Evolutionary conservation across 2,888 invertebrate species (phyloP).

Genomic region (Agrochola circellaris): DNA sequence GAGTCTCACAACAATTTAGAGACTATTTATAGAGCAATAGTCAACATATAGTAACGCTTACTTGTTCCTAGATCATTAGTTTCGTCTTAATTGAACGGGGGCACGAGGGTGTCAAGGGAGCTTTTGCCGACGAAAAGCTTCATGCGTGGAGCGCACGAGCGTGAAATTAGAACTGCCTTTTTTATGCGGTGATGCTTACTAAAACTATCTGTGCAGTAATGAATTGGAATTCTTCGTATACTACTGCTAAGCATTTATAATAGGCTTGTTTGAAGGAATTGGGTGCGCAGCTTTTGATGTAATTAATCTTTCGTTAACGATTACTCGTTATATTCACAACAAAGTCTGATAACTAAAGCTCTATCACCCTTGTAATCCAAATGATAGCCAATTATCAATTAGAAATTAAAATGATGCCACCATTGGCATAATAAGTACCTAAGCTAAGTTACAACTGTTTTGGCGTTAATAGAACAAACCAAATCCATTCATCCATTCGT

Average conservation of each 20-base stretch:
- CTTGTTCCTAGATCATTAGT: constrained; percentile 70
- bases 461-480: constrained; percentile 5
- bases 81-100: constrained; percentile 72
- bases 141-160: constrained; percentile 64
- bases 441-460: background rate
- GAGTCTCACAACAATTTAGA: constrained; percentile 61
- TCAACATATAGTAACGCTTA: constrained; percentile 63
- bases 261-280: background rate
- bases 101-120: constrained; percentile 69
- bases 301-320: background rate
- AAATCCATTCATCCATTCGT: too few relatives aligned
- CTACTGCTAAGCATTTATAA: background rate
- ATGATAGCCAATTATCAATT: background rate
- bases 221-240: background rate
- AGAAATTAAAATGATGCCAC: background rate
- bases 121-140: constrained; percentile 66
- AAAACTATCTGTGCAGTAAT: constrained; percentile 26
- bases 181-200: constrained; percentile 46
- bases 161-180: constrained; percentile 69
- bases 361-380: background rate
- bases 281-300: background rate
- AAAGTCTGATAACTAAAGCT: background rate
- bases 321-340: background rate
- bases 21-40: constrained; percentile 54
- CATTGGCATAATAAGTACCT: background rate